A percentile compares a stretch with the other conserved stretches of the same genome.
These are phyloP conservation scores for Heterotis niloticus DNA, from an alignment of 2,113 vertebrate genomes.

Conservation along the genomic window DNA sequence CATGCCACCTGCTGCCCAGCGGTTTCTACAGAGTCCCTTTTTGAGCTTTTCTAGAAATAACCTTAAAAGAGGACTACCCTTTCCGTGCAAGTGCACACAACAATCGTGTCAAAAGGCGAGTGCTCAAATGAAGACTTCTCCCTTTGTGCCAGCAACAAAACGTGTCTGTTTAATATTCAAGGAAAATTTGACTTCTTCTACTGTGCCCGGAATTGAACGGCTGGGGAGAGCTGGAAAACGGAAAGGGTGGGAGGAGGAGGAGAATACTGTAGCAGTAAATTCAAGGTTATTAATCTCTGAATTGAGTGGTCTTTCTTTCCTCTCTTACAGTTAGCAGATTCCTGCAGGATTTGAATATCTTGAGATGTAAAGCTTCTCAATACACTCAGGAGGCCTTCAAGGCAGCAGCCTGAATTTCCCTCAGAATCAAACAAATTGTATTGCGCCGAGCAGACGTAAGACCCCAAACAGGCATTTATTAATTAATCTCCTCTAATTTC, in stretches of 20 bases:
- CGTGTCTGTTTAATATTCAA: neutral
- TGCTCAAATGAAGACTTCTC: neutral
- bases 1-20: neutral
- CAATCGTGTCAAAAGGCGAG: neutral
- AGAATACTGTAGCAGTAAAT: neutral
- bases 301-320: neutral
- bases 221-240: neutral
- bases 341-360: neutral
- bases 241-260: neutral
- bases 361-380: neutral
- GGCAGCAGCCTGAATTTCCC: neutral
- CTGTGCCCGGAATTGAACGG: neutral
- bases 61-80: neutral
- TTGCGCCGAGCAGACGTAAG: neutral
- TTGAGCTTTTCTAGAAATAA: neutral
- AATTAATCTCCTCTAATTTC: neutral
- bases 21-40: neutral
- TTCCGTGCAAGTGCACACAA: neutral
- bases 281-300: neutral
- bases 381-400: neutral
- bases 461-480: neutral
- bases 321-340: neutral
- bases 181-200: neutral
- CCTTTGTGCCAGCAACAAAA: neutral
- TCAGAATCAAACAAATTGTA: neutral